These are phyloP conservation scores for Plestiodon gilberti DNA, from an alignment of 2,113 vertebrate species.

Conservation along the genomic window DNA sequence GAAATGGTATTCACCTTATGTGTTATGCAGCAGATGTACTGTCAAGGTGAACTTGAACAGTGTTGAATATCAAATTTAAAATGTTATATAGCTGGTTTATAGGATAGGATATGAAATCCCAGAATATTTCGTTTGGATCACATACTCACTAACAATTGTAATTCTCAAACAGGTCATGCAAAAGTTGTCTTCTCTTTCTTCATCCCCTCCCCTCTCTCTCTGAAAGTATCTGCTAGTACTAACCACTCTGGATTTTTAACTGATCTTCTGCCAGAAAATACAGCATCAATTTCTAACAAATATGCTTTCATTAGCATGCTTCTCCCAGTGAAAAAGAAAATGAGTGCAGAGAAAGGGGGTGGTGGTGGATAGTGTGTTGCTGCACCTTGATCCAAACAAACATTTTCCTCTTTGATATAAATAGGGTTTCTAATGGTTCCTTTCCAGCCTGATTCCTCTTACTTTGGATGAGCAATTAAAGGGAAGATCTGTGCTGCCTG, in stretches of 20 bases:
- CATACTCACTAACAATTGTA: neutral
- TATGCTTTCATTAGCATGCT: neutral
- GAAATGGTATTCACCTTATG: neutral
- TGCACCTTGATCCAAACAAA: conserved; percentile 32
- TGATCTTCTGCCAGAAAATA: neutral
- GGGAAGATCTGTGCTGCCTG: conserved; percentile 17
- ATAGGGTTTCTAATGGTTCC: conserved; percentile 27
- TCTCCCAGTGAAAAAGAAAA: neutral
- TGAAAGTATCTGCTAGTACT: neutral
- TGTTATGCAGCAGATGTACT: neutral
- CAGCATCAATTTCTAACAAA: neutral
- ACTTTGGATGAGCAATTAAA: conserved; percentile 39
- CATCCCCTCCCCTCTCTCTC: no score
- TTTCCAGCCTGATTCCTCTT: neutral
- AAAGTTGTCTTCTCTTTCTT: neutral
- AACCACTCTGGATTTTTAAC: neutral
- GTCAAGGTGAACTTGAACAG: neutral
- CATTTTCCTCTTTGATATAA: neutral
- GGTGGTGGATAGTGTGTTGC: no score
- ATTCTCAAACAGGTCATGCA: neutral
- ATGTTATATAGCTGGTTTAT: neutral
- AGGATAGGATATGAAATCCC: neutral
- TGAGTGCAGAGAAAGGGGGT: neutral
- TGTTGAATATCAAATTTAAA: neutral
- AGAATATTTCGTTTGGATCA: neutral